Conservation (phyloP, 2,888 invertebrate species). For the Ethmia dodecea region DNA sequence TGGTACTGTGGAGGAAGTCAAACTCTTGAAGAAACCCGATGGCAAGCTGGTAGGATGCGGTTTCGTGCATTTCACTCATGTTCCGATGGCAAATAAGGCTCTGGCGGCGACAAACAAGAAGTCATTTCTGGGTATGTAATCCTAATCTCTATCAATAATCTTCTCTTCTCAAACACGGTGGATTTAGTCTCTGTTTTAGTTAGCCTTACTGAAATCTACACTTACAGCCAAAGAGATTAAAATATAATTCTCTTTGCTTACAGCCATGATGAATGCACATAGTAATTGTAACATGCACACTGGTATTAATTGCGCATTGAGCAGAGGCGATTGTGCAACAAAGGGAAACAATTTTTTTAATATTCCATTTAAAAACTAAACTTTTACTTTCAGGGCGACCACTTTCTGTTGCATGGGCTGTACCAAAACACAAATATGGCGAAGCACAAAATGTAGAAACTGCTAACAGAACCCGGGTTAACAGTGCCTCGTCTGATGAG, state of each 20-base stretch:
- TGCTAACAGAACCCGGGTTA: conserved; percentile 24
- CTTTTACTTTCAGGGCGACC: conserved; percentile 69
- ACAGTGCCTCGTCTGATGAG: conserved; percentile 24
- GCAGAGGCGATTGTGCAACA: too few relatives aligned
- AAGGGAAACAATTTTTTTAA: too few relatives aligned
- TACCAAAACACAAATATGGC: conserved; percentile 86
- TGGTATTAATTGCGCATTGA: too few relatives aligned
- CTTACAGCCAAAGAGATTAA: too few relatives aligned
- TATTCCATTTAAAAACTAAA: too few relatives aligned
- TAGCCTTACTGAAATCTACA: too few relatives aligned
- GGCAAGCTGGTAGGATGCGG: conserved; percentile 91
- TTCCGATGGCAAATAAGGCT: conserved; percentile 89
- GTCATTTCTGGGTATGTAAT: conserved; percentile 73
- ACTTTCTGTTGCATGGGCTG: conserved; percentile 89
- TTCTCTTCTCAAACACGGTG: too few relatives aligned
- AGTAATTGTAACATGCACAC: too few relatives aligned
- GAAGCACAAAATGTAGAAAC: conserved; percentile 25
- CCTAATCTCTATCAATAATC: not conserved
- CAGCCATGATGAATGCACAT: too few relatives aligned
- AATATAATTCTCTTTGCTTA: too few relatives aligned
- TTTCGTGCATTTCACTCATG: conserved; percentile 89
- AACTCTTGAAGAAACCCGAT: conserved; percentile 84
- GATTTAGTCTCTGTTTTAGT: too few relatives aligned
- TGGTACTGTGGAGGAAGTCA: conserved; percentile 86
- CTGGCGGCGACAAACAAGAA: conserved; percentile 82